These are phyloP conservation scores for Eclectus roratus DNA, from an alignment of 2,113 vertebrate genomes.

Conservation along the genomic window DNA sequence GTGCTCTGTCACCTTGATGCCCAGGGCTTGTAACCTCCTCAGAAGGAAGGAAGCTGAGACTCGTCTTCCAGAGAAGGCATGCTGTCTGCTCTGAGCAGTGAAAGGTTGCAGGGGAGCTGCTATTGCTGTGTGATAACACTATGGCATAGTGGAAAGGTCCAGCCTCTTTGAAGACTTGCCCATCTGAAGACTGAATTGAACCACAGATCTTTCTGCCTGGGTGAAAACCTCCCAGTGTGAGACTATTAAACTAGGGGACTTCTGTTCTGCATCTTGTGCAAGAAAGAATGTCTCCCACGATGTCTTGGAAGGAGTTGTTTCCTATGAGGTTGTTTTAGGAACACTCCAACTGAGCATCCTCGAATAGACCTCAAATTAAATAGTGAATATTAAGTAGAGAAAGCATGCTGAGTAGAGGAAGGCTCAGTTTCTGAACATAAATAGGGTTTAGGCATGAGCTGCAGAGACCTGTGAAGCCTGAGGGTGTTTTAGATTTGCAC, in stretches of 20 bases:
- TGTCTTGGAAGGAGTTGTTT: neutral
- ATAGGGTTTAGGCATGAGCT: neutral
- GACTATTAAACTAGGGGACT: neutral
- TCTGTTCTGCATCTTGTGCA: neutral
- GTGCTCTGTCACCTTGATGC: neutral
- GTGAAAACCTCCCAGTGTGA: neutral
- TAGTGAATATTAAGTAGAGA: neutral
- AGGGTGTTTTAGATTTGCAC: neutral
- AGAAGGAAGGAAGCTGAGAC: neutral
- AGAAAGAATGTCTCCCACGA: neutral
- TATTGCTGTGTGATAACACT: neutral
- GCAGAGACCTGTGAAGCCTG: neutral
- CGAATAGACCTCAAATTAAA: neutral
- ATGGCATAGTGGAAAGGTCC: neutral
- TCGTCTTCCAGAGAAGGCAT: neutral
- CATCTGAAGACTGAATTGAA: neutral
- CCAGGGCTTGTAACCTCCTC: neutral
- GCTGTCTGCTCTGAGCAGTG: neutral
- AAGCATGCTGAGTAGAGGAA: neutral
- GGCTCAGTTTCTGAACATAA: neutral
- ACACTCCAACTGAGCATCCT: neutral
- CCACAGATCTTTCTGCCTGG: neutral
- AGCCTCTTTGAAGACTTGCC: neutral
- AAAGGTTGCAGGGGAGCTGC: neutral
- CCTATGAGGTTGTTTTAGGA: neutral